A percentile compares a stretch with the other conserved stretches of the same genome.
These are phyloP conservation scores for Empidonax traillii DNA, from an alignment of 2,113 vertebrate species.

Conservation along the genomic window DNA sequence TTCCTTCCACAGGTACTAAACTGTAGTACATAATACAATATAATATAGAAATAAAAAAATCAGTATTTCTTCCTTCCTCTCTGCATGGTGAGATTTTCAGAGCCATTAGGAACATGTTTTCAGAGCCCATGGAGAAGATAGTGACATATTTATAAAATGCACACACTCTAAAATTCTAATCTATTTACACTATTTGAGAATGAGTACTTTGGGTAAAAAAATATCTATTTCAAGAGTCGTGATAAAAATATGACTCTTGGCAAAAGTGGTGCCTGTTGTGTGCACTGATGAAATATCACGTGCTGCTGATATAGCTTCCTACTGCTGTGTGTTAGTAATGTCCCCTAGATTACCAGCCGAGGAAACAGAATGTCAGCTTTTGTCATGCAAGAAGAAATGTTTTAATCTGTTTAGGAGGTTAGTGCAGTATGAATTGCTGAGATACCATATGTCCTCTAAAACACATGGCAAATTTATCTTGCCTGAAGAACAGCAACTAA, in stretches of 20 bases:
- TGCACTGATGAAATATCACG: neutral
- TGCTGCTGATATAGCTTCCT: conserved; percentile 8
- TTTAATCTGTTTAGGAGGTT: conserved; percentile 50
- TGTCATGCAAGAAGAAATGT: conserved; percentile 59
- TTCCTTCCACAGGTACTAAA: neutral
- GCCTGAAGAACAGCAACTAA: neutral
- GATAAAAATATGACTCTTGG: neutral
- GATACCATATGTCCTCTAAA: conserved; percentile 46
- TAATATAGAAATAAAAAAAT: neutral
- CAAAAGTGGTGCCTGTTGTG: neutral
- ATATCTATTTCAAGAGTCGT: neutral
- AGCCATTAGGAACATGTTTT: neutral
- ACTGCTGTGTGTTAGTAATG: neutral
- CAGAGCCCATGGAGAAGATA: neutral
- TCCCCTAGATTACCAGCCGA: neutral
- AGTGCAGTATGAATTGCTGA: conserved; percentile 36
- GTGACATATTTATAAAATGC: neutral
- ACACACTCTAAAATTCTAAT: neutral
- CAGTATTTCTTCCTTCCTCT: neutral
- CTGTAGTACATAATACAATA: neutral
- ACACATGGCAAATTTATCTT: conserved; percentile 36
- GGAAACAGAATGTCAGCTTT: conserved; percentile 52
- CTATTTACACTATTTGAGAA: neutral
- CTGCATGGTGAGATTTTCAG: neutral
- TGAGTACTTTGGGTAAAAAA: neutral